Conservation (phyloP, 2,888 invertebrate species). For the Pristionchus japonicus region DNA sequence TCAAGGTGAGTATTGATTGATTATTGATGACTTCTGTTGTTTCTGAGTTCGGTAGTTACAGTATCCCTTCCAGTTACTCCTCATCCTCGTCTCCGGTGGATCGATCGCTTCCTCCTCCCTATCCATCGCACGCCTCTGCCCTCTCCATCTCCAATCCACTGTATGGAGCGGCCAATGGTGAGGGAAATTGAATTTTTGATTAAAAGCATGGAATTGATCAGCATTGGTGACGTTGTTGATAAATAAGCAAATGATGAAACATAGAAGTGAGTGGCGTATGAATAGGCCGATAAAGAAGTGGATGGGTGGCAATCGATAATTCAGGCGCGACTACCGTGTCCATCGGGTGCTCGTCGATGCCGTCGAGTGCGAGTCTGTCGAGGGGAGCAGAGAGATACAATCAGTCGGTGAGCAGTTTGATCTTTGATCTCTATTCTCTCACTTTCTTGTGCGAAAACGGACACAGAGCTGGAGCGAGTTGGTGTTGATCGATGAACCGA, state of each 20-base stretch:
- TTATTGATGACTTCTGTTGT: too few relatives aligned
- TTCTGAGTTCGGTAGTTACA: not conserved
- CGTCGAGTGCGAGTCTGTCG: constrained; percentile 46
- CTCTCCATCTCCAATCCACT: constrained; percentile 61
- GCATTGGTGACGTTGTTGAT: not conserved
- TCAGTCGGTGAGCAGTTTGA: not conserved
- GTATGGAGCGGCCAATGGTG: constrained; percentile 47
- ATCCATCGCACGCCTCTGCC: constrained; percentile 49
- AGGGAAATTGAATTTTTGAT: not conserved
- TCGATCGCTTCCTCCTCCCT: constrained; percentile 45
- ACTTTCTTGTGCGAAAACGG: too few relatives aligned
- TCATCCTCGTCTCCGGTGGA: constrained; percentile 62
- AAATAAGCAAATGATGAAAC: not conserved
- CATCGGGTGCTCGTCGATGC: constrained; percentile 41
- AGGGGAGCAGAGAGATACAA: not conserved
- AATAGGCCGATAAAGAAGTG: too few relatives aligned
- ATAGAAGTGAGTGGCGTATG: too few relatives aligned
- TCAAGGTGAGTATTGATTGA: constrained; percentile 36
- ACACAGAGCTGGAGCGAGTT: too few relatives aligned
- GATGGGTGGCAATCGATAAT: not conserved
- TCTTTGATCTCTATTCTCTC: constrained; percentile 9
- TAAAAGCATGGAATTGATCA: too few relatives aligned
- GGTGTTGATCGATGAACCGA: too few relatives aligned
- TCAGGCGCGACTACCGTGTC: constrained; percentile 41
- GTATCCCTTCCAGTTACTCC: constrained; percentile 56